Percentiles rank a stretch among this genome's conserved stretches.
Evolutionary conservation across 2,113 vertebrate genomes (phyloP).

Genomic region (Bungarus multicinctus): DNA sequence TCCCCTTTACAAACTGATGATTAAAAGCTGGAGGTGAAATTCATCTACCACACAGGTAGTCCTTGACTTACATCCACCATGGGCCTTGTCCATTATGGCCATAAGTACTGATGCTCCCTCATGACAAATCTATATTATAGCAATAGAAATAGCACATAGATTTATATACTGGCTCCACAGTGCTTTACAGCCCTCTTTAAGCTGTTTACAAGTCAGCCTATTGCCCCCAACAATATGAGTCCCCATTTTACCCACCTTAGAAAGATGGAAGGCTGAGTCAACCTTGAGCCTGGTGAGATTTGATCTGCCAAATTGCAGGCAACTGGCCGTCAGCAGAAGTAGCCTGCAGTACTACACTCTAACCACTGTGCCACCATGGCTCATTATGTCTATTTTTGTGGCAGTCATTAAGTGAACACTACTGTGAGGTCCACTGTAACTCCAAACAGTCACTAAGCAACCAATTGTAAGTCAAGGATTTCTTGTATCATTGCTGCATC

Average conservation of each 20-base stretch:
- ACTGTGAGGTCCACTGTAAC: not conserved
- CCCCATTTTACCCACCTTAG: too few species aligned
- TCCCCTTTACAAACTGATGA: not conserved
- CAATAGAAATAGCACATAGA: too few species aligned
- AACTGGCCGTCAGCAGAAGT: too few species aligned
- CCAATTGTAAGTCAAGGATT: not conserved
- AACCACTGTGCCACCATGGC: too few species aligned
- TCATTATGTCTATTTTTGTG: not conserved
- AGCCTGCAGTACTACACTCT: too few species aligned
- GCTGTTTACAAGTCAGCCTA: too few species aligned
- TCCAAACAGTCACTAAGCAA: not conserved
- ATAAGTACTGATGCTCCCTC: not conserved
- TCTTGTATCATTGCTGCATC: not conserved
- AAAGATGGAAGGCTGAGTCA: too few species aligned
- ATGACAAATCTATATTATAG: not conserved
- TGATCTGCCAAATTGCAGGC: too few species aligned
- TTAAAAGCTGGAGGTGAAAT: not conserved
- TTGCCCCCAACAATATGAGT: too few species aligned
- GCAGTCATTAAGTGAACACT: not conserved
- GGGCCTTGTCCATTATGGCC: not conserved
- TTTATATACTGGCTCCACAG: too few species aligned
- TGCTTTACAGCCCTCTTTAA: too few species aligned
- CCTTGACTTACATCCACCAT: not conserved
- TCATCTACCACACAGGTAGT: not conserved
- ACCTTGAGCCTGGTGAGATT: too few species aligned